Evolutionary conservation across 2,797 vertebrate species (phyloP).

Genomic region (Cheirogaleus major): DNA sequence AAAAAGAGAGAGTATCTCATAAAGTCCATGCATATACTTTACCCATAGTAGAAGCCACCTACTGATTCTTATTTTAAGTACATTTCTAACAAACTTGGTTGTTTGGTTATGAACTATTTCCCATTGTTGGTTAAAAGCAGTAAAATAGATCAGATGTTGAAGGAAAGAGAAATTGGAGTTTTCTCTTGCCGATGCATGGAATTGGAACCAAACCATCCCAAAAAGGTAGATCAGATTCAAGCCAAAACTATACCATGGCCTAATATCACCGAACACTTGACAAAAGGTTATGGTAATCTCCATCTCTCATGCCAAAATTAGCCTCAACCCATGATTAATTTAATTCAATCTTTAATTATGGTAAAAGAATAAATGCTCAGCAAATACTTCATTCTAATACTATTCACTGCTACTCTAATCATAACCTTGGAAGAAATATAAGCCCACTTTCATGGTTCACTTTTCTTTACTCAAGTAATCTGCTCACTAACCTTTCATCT

Average conservation of each 20-base stretch:
- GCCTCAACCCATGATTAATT: neutral
- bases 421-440: neutral
- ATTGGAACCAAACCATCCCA: neutral
- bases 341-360: neutral
- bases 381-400: neutral
- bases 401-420: neutral
- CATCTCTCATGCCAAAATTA: neutral
- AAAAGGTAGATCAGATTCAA: neutral
- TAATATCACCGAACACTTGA: neutral
- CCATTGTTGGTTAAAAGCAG: neutral
- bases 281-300: neutral
- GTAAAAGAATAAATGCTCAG: neutral
- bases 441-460: neutral
- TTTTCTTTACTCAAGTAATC: slow-evolving; percentile 9
- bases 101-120: neutral
- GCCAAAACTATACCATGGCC: neutral
- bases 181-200: neutral
- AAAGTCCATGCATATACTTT: neutral
- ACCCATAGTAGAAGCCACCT: neutral
- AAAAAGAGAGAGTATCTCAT: neutral
- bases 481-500: neutral
- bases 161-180: neutral
- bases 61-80: slow-evolving; percentile 4
- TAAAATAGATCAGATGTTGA: neutral
- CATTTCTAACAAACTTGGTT: neutral